Percentiles rank a stretch among this genome's conserved stretches.
Conservation (phyloP, 2,888 invertebrate genomes). For the Helicoverpa assulta region DNA sequence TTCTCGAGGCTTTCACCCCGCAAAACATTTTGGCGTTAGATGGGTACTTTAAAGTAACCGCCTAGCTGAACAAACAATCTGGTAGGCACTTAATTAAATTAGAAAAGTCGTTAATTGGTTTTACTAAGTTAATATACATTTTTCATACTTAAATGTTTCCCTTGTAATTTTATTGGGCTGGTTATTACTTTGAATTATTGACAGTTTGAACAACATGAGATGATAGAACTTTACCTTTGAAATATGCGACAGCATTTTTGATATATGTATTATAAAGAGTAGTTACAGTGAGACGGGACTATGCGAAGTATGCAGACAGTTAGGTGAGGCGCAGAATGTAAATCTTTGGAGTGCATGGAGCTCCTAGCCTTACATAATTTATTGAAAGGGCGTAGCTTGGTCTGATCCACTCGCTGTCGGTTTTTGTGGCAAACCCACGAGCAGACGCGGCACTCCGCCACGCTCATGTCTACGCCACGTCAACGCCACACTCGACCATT, state of each 20-base stretch:
- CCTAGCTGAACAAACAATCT: neutral
- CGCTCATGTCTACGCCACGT: conserved; percentile 31
- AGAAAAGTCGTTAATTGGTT: conserved; percentile 19
- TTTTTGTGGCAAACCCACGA: conserved; percentile 39
- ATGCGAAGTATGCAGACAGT: conserved; percentile 2
- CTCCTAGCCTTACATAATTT: conserved; percentile 45
- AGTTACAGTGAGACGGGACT: conserved; percentile 3
- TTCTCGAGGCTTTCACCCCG: conserved; percentile 30
- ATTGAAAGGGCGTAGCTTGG: conserved; percentile 49
- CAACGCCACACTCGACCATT: conserved; percentile 44
- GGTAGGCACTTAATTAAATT: conserved; percentile 7
- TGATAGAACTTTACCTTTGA: neutral
- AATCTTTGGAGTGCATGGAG: conserved; percentile 34
- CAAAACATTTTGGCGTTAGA: neutral
- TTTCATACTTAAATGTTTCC: conserved; percentile 15
- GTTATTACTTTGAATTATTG: conserved; percentile 40
- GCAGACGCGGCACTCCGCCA: conserved; percentile 22
- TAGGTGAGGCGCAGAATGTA: conserved; percentile 33
- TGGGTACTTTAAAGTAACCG: neutral
- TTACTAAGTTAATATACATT: conserved; percentile 11
- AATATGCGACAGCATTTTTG: neutral
- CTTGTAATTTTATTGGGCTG: conserved; percentile 21
- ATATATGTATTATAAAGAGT: neutral
- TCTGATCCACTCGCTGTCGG: conserved; percentile 26
- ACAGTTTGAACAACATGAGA: conserved; percentile 8